Evolutionary conservation across 2,113 vertebrate genomes (phyloP).

Genomic region (Seriola quinqueradiata): DNA sequence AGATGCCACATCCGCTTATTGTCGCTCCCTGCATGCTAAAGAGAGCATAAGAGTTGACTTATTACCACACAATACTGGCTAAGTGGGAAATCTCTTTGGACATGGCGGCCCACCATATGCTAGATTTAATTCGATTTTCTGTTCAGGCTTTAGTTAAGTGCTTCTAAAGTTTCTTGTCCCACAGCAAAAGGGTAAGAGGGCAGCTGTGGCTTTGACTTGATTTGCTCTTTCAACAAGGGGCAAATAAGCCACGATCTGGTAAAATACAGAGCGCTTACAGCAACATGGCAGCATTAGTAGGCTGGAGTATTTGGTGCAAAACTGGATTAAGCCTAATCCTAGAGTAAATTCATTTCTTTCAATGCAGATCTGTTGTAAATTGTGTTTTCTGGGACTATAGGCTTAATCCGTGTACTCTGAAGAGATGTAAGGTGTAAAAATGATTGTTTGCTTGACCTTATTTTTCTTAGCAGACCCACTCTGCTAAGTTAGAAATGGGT

Average conservation of each 20-base stretch:
- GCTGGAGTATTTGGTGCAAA: slow-evolving; percentile 62
- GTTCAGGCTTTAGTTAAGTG: slow-evolving; percentile 72
- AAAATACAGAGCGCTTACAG: slow-evolving; percentile 47
- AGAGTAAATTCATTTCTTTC: slow-evolving; percentile 66
- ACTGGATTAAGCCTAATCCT: slow-evolving; percentile 79
- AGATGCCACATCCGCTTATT: slow-evolving; percentile 79
- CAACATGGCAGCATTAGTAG: slow-evolving; percentile 61
- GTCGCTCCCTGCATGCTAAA: slow-evolving; percentile 60
- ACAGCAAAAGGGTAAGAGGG: slow-evolving; percentile 62
- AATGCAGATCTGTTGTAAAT: slow-evolving; percentile 70
- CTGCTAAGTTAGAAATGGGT: background rate
- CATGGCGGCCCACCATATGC: slow-evolving; percentile 79
- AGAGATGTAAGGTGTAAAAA: slow-evolving; percentile 7
- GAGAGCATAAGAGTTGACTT: slow-evolving; percentile 74
- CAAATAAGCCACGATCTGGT: slow-evolving; percentile 67
- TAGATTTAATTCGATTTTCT: slow-evolving; percentile 85
- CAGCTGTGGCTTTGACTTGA: slow-evolving; percentile 69
- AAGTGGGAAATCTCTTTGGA: slow-evolving; percentile 83
- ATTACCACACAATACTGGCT: slow-evolving; percentile 82
- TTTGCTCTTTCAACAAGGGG: slow-evolving; percentile 64
- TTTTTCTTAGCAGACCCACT: slow-evolving; percentile 5
- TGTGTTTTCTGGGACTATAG: slow-evolving; percentile 45
- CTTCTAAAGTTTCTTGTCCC: slow-evolving; percentile 76
- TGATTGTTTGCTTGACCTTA: slow-evolving; percentile 36
- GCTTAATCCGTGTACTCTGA: slow-evolving; percentile 44